phyloP scores from a whole-genome alignment of 2,888 invertebrate genomes.

The Proisotoma minuta region DNA sequence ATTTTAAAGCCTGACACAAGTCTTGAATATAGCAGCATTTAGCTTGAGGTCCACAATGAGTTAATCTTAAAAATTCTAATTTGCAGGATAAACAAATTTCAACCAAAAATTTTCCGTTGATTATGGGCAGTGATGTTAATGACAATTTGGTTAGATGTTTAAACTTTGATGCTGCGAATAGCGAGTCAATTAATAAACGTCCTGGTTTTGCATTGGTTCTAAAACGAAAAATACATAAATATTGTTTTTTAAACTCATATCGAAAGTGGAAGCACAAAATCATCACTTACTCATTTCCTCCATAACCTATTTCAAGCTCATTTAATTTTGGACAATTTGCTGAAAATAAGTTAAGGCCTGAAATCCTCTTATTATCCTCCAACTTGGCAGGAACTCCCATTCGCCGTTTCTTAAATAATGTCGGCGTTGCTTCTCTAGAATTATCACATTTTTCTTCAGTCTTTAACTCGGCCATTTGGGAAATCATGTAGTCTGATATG shows the following conservation, averaged over 20 bases:
- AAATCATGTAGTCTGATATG: constrained; percentile 18
- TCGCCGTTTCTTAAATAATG: constrained; percentile 22
- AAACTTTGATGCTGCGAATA: constrained; percentile 30
- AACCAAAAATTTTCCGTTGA: constrained; percentile 36
- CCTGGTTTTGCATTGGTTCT: constrained; percentile 33
- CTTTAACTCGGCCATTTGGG: not conserved
- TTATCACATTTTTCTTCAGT: constrained; percentile 3
- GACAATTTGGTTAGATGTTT: constrained; percentile 34
- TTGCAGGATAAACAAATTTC: constrained; percentile 21
- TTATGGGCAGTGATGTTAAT: constrained; percentile 34
- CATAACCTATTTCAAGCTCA: constrained; percentile 42
- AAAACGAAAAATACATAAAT: too few species aligned
- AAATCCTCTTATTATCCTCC: constrained; percentile 7
- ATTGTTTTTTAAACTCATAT: too few species aligned
- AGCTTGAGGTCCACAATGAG: constrained; percentile 32
- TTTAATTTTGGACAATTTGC: constrained; percentile 26
- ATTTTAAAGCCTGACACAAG: constrained; percentile 28
- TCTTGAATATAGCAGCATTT: constrained; percentile 37
- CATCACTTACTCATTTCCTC: too few species aligned
- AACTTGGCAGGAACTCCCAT: constrained; percentile 21
- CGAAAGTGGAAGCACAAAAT: too few species aligned
- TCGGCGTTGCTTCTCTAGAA: not conserved
- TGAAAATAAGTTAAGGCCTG: constrained; percentile 36
- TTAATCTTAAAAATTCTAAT: constrained; percentile 37
- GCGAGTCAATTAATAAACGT: constrained; percentile 24